phyloP scores from a whole-genome alignment of 2,797 vertebrate species.

The Taenioides sp. region DNA sequence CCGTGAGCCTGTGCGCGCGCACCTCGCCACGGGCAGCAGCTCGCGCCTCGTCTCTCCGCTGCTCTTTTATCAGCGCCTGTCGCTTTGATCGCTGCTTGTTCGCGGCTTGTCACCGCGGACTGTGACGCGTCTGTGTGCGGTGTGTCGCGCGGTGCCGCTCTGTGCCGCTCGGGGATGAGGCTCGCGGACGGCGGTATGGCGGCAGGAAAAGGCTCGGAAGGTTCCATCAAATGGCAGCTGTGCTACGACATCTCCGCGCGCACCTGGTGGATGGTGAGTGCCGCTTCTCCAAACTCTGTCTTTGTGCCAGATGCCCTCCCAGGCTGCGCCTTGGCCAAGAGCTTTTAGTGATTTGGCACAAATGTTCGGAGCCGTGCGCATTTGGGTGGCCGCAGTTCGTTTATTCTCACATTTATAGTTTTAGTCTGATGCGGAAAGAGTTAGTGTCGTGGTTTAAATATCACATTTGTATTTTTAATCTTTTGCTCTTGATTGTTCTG shows the following conservation, averaged over 20 bases:
- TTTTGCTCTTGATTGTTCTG: too few species aligned
- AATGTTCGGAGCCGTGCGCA: too few species aligned
- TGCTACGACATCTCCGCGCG: slow-evolving; percentile 99
- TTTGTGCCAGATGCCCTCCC: slow-evolving; percentile 36
- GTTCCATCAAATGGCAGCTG: slow-evolving; percentile 99
- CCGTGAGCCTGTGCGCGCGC: slow-evolving; percentile 70
- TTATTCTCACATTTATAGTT: too few species aligned
- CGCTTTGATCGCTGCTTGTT: slow-evolving; percentile 3
- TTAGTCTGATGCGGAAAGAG: too few species aligned
- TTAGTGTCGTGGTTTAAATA: too few species aligned
- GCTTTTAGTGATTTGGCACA: too few species aligned
- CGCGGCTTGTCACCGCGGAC: slow-evolving; percentile 77
- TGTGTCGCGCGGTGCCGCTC: neutral
- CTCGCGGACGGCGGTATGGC: slow-evolving; percentile 98
- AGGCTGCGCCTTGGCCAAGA: neutral
- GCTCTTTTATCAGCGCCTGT: neutral
- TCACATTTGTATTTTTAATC: too few species aligned
- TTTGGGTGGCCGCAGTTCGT: too few species aligned
- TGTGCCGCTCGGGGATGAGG: slow-evolving; percentile 83
- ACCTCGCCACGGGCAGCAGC: slow-evolving; percentile 39
- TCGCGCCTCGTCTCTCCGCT: slow-evolving; percentile 2
- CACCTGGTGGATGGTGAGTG: slow-evolving; percentile 99
- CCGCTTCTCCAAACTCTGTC: slow-evolving; percentile 68
- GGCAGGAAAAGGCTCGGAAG: slow-evolving; percentile 97
- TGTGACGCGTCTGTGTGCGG: slow-evolving; percentile 50